A percentile compares a stretch with the other conserved stretches of the same genome.
These are phyloP conservation scores for Epizoanthus ramosus DNA, from an alignment of 92 coral and sea anemone species.

Conservation along the genomic window DNA sequence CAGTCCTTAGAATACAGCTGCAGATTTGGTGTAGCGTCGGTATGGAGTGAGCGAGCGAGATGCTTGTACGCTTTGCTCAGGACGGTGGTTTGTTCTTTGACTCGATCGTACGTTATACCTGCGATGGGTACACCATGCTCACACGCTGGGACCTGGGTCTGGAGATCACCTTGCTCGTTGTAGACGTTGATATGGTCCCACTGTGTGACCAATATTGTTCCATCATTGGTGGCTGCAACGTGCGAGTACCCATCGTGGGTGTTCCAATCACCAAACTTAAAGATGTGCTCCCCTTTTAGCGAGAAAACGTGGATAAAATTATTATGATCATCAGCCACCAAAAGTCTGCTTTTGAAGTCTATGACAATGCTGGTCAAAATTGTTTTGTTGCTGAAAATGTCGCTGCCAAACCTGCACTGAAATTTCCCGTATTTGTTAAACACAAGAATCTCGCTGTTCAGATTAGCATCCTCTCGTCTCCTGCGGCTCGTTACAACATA, in stretches of 20 bases:
- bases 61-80: constrained; percentile 56
- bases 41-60: constrained; percentile 4
- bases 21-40: constrained; percentile 34
- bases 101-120: constrained; percentile 35
- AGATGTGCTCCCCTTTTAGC: constrained; percentile 39
- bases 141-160: constrained; percentile 19
- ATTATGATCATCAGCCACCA: constrained; percentile 37
- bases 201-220: constrained; percentile 44
- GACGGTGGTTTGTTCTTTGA: constrained; percentile 26
- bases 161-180: constrained; percentile 42
- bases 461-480: constrained; percentile 31
- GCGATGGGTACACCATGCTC: constrained; percentile 46
- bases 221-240: constrained; percentile 45
- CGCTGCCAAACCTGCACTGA: constrained; percentile 4
- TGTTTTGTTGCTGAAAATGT: not conserved
- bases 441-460: not conserved
- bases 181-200: constrained; percentile 56
- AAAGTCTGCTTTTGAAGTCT: constrained; percentile 1
- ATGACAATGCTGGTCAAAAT: constrained; percentile 16
- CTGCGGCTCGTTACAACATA: constrained; percentile 45
- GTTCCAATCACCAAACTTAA: constrained; percentile 46
- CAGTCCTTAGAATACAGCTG: constrained; percentile 48
- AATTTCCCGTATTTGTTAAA: constrained; percentile 24
- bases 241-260: constrained; percentile 50
- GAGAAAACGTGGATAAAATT: constrained; percentile 48